phyloP scores from a whole-genome alignment of 1,140 invertebrate genomes.

The honey bee (Apis mellifera) region Amel_HAv3.1 CM009938.2:3902001-3902500 shows the following conservation, averaged over 20 bases:
- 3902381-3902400: not conserved
- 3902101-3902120: no score
- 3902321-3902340: no score
- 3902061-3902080: no score
- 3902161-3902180: no score
- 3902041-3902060: no score
- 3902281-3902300: not conserved
- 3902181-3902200: not conserved
- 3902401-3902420: not conserved
- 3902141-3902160: not conserved
- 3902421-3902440: not conserved
- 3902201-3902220: not conserved
- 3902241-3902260: not conserved
- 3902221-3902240: not conserved
- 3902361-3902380: not conserved
- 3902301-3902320: not conserved
- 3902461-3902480: no score
- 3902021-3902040: no score
- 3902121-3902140: not conserved
- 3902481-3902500: no score
- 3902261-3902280: not conserved
- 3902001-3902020: no score
- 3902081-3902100: no score
- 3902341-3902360: not conserved
- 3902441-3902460: no score